phyloP scores from a whole-genome alignment of 92 coral and sea anemone species.

The Pocillopora meandrina region DNA sequence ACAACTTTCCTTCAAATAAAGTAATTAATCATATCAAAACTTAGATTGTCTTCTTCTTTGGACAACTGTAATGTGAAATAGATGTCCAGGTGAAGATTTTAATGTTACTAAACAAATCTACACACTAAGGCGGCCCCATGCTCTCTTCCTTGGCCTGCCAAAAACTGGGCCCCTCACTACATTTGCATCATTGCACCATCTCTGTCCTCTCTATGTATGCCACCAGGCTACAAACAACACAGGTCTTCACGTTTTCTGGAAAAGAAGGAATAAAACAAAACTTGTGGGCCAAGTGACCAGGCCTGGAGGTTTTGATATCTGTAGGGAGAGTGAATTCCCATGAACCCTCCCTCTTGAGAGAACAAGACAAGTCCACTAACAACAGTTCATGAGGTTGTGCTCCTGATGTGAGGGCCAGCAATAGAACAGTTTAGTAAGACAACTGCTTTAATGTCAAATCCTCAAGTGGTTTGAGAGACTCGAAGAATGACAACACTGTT shows the following conservation, averaged over 20 bases:
- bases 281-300: conserved; percentile 43
- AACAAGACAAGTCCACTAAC: conserved; percentile 1
- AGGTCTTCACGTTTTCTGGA: conserved; percentile 37
- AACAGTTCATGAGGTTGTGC: conserved; percentile 21
- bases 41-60: too few species aligned
- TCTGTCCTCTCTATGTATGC: too few species aligned
- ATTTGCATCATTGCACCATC: conserved; percentile 16
- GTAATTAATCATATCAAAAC: too few species aligned
- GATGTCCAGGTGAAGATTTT: too few species aligned
- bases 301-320: conserved; percentile 53
- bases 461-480: conserved; percentile 29
- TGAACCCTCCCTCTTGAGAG: conserved; percentile 30
- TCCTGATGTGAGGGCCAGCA: conserved; percentile 33
- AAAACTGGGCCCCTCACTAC: conserved; percentile 21
- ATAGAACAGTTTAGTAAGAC: conserved; percentile 9
- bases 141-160: conserved; percentile 38
- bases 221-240: conserved; percentile 8
- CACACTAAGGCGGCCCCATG: conserved; percentile 29
- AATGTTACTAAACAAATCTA: background rate
- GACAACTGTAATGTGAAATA: too few species aligned
- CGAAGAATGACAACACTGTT: background rate
- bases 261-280: conserved; percentile 26
- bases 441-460: conserved; percentile 40
- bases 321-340: conserved; percentile 49
- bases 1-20: too few species aligned